Evolutionary conservation across 2,888 invertebrate genomes (phyloP).

Genomic region (Hylaea fasciaria): DNA sequence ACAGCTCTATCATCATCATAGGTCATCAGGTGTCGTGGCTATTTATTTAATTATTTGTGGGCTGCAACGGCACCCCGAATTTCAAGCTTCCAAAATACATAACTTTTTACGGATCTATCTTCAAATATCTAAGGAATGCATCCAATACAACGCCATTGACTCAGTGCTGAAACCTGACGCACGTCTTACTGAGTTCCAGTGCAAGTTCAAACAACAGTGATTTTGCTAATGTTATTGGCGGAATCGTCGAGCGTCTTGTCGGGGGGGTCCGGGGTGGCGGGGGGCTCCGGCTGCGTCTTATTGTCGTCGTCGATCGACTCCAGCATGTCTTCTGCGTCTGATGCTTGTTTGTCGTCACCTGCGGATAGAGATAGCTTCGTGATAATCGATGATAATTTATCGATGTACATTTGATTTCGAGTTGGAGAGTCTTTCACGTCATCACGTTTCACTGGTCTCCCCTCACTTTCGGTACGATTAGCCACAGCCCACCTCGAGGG

Average conservation of each 20-base stretch:
- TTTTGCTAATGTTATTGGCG: conserved; percentile 40
- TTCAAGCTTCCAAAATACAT: too few species aligned
- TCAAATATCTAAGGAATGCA: conserved; percentile 14
- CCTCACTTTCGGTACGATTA: too few species aligned
- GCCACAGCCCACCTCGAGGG: too few species aligned
- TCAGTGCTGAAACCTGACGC: not conserved
- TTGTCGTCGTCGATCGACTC: conserved; percentile 51
- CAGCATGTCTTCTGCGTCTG: conserved; percentile 54
- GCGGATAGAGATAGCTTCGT: conserved; percentile 4
- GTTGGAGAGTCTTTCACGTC: too few species aligned
- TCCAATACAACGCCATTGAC: not conserved
- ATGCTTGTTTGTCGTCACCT: conserved; percentile 42
- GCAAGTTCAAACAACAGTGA: conserved; percentile 41
- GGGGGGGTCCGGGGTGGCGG: conserved; percentile 58
- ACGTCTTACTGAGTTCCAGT: too few species aligned
- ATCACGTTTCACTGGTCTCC: too few species aligned
- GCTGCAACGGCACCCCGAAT: too few species aligned
- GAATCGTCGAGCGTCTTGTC: conserved; percentile 69
- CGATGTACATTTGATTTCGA: too few species aligned
- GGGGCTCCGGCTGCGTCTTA: conserved; percentile 35
- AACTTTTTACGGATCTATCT: not conserved
- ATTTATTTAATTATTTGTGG: too few species aligned
- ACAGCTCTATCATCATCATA: too few species aligned
- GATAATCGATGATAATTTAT: too few species aligned
- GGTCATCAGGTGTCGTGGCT: too few species aligned